Conservation (phyloP, 2,888 invertebrate genomes). For the Masnerella sp. region DNA sequence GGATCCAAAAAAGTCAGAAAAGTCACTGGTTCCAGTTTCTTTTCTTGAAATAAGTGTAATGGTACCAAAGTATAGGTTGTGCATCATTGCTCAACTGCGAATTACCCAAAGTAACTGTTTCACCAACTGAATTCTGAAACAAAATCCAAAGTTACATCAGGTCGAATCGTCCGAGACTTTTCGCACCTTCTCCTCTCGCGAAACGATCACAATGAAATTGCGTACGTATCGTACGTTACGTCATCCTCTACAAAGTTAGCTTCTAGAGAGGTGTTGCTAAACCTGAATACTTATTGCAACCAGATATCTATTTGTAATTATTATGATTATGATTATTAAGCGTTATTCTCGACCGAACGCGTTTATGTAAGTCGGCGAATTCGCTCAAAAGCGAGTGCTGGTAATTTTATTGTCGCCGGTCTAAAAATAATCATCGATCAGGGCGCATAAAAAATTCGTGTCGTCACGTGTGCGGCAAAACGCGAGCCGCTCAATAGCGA, state of each 20-base stretch:
- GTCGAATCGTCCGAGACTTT: too few species aligned
- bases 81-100: too few species aligned
- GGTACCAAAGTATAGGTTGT: too few species aligned
- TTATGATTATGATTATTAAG: slow-evolving; percentile 8
- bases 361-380: neutral
- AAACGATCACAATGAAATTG: too few species aligned
- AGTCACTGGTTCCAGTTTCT: too few species aligned
- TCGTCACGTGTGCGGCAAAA: slow-evolving; percentile 16
- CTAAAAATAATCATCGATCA: neutral
- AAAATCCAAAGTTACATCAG: too few species aligned
- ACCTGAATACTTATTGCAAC: slow-evolving; percentile 12
- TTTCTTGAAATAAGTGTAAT: too few species aligned
- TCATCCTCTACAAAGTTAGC: slow-evolving; percentile 7
- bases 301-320: slow-evolving; percentile 12
- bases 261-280: slow-evolving; percentile 14
- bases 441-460: neutral
- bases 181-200: too few species aligned
- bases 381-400: too few species aligned
- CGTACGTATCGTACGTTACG: slow-evolving; percentile 1
- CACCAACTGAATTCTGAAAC: too few species aligned
- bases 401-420: neutral
- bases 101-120: too few species aligned
- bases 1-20: too few species aligned
- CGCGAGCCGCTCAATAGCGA: slow-evolving; percentile 9
- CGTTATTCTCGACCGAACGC: neutral